Base-by-base conservation (phyloP, 2,797 vertebrate genomes). In the Sebastes hopkinsi region DNA sequence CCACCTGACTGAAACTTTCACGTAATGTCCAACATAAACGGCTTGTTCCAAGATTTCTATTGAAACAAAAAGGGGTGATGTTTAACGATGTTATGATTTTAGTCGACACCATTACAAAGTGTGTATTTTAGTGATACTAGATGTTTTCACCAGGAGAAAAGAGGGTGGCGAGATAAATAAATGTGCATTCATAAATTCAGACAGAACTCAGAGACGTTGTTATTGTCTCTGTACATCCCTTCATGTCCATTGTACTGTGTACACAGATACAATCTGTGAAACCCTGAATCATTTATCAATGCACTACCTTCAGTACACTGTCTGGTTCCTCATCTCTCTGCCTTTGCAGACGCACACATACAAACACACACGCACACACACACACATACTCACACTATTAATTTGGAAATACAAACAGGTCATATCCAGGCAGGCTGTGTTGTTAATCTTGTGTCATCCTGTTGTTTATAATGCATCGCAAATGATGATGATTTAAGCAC, bases 361-460 rank as follows among this genome's bases (percentile, higher is more conserved):
- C 59, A 50, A 6, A 32, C 56, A 56, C 59, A 32, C 11, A 8
- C 22, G 25, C 30, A 55, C 70, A 23, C 74, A 58, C 56, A 54
- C 42, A 25, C 59, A 50, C 9, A 16, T 36, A 54, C 42, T 2
- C 30, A 18, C 72, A 62, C 27, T 54, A 46, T 72, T 77, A 14
- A 86, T 77, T 77, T 75, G 25, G 50, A 73, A 75, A 81, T 30
- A 73, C 42, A 84, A 80, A 82, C 34, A 79, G 64, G 86, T 83
- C 71, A 62, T 77, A 80, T 72, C 72, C 52, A 67, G 68, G 18
- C 66, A 66, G 72, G 54, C 59, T 59, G n/a, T 67, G 58, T 20
- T 46, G 84, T 87, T 87, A 75, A 75, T 87, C 75, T 75, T 85
- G 59, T 83, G 62, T 60, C 75, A 67, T 86, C 80, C 72, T 75